Evolutionary conservation across 1,140 invertebrate genomes (phyloP), one percentile per base, ranked within the genome.

Genomic region (Pemphigus obesinymphae): DNA sequence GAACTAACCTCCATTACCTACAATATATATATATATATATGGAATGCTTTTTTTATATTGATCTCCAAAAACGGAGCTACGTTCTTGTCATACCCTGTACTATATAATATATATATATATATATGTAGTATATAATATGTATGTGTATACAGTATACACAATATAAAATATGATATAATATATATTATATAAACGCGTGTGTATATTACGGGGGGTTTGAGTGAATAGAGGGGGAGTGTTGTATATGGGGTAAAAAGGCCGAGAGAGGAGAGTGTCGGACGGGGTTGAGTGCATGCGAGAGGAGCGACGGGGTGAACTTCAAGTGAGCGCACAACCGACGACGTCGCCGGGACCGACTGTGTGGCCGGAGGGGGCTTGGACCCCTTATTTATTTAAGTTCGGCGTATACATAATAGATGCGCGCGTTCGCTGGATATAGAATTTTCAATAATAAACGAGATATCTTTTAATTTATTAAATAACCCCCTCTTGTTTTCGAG

Each of bases 401-500:
- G 55, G 50, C 76, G 55, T 29, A 63, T 80, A 50, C 76, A 80
- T 80, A 80, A 80, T 80, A 43, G 50, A 80, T 78, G 75, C 26
- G 50, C 53, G 73, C 73, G 73, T 76, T 76, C 82, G 72, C 82
- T 66, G 82, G 82, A 80, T 82, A 82, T 80, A 82, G 82, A 82
- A 82, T 82, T 82, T 82, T 82, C 75, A 78, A 82, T 82, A 82
- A 82, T 82, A 82, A 82, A 82, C 75, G 82, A 82, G 73, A 82
- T 82, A 76, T 78, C 82, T 76, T 82, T 82, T 82, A 82, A 82
- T 82, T 82, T 82, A 82, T 82, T 82, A 82, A 82, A 82, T 82
- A 82, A 82, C 82, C 53, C 53, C 50, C 76, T 61, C 55, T 80
- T 55, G 75, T 58, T 55, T n/a, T 78, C 53, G 50, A n/a, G n/a